Conservation (phyloP, 2,888 invertebrate species). For the Caenorhabditis virilis region DNA sequence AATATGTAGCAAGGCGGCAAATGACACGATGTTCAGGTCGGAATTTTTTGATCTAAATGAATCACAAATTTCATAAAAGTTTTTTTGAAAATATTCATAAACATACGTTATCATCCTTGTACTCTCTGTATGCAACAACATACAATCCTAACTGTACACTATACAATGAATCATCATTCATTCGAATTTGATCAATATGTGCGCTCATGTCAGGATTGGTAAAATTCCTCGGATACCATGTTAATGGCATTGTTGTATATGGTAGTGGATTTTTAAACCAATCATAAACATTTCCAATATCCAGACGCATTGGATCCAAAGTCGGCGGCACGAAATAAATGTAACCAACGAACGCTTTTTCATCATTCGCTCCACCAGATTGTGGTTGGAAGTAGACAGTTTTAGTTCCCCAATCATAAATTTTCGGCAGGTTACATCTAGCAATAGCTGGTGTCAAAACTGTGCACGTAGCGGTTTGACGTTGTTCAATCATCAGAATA, state of each 20-base stretch:
- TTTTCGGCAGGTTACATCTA: slow-evolving; percentile 63
- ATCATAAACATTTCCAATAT: slow-evolving; percentile 65
- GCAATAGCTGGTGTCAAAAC: slow-evolving; percentile 66
- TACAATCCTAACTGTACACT: slow-evolving; percentile 62
- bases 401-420: slow-evolving; percentile 68
- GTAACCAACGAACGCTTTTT: slow-evolving; percentile 68
- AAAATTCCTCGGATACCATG: slow-evolving; percentile 68
- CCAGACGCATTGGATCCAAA: slow-evolving; percentile 66
- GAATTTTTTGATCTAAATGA: slow-evolving; percentile 64
- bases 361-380: slow-evolving; percentile 60
- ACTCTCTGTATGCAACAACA: slow-evolving; percentile 66
- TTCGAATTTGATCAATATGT: slow-evolving; percentile 46
- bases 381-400: slow-evolving; percentile 68
- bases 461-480: slow-evolving; percentile 61
- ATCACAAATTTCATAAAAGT: not conserved
- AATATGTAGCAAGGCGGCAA: slow-evolving; percentile 61
- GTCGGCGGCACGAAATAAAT: slow-evolving; percentile 69
- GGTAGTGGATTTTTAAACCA: slow-evolving; percentile 67
- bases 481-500: slow-evolving; percentile 66
- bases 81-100: not conserved
- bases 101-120: slow-evolving; percentile 58
- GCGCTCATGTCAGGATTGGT: slow-evolving; percentile 60
- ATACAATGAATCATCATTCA: slow-evolving; percentile 64
- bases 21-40: slow-evolving; percentile 62
- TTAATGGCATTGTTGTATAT: slow-evolving; percentile 60